phyloP scores from a whole-genome alignment of 2,888 invertebrate genomes.

The Drosophila ustulata region DNA sequence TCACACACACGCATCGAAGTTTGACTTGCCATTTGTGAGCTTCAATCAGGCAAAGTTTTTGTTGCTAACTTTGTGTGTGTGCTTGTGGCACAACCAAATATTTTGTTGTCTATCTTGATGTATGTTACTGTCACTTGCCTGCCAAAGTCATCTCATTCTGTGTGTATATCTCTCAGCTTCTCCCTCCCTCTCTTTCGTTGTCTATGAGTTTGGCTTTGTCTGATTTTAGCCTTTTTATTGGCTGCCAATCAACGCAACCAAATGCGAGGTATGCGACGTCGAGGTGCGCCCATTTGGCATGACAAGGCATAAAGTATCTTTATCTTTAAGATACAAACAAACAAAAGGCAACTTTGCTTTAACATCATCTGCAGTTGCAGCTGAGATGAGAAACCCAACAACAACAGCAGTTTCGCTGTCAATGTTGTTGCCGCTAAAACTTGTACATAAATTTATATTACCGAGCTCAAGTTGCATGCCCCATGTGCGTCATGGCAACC shows the following conservation, averaged over 20 bases:
- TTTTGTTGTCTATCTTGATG: constrained; percentile 65
- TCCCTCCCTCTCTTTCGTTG: constrained; percentile 1
- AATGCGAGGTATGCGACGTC: constrained; percentile 39
- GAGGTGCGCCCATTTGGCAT: constrained; percentile 50
- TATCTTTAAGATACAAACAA: constrained; percentile 47
- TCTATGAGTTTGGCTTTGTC: constrained; percentile 29
- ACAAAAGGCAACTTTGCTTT: constrained; percentile 58
- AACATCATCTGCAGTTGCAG: constrained; percentile 33
- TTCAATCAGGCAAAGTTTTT: constrained; percentile 76
- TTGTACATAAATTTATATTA: constrained; percentile 11
- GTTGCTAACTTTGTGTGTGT: constrained; percentile 30
- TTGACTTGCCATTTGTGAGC: constrained; percentile 56
- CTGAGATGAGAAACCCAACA: constrained; percentile 6
- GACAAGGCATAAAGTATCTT: constrained; percentile 62
- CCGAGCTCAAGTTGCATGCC: constrained; percentile 15
- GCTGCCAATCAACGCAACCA: constrained; percentile 68
- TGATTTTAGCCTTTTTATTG: constrained; percentile 59
- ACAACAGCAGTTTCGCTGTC: constrained; percentile 4
- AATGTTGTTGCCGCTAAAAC: not conserved
- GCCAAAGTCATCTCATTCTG: constrained; percentile 37
- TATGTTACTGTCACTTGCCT: constrained; percentile 72
- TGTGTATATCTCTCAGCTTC: not conserved
- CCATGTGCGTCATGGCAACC: constrained; percentile 39
- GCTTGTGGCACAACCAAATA: constrained; percentile 27
- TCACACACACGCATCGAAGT: constrained; percentile 29